Evolutionary conservation across 37 sponge, comb jelly and placozoan species (phyloP).

Genomic region (Spongilla lacustris): DNA sequence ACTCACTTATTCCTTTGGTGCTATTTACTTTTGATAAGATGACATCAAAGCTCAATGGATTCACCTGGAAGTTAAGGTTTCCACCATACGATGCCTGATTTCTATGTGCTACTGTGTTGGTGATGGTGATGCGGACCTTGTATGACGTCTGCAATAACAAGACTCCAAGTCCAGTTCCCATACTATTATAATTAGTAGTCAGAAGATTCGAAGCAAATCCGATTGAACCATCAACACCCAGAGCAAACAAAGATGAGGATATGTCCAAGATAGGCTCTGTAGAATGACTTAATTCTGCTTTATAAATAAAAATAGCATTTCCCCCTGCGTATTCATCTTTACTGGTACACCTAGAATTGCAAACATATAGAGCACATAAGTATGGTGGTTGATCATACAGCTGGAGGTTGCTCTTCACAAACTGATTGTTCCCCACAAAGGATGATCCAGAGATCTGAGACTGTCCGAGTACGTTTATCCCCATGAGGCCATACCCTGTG

Average conservation of each 20-base stretch:
- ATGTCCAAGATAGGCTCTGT: not conserved
- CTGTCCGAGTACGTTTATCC: not conserved
- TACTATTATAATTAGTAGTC: not conserved
- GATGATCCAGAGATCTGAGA: not conserved
- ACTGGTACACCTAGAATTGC: not conserved
- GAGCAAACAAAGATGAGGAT: not conserved
- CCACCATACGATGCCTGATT: not conserved
- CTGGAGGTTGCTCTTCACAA: not conserved
- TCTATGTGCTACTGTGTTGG: not conserved
- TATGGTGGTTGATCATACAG: not conserved
- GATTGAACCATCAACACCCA: not conserved
- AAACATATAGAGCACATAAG: not conserved
- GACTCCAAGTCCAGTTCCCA: not conserved
- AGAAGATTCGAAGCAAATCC: not conserved
- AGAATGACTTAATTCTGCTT: not conserved
- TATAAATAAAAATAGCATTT: not conserved
- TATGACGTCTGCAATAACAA: not conserved
- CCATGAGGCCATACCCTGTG: conserved; percentile 10
- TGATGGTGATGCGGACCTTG: not conserved
- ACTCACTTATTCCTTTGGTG: not conserved
- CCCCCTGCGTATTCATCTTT: not conserved
- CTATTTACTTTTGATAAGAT: not conserved
- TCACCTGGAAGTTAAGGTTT: not conserved
- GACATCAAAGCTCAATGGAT: not conserved
- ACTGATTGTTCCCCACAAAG: not conserved